phyloP scores from a whole-genome alignment of 2,888 invertebrate genomes.

The Linyphia triangularis region DNA sequence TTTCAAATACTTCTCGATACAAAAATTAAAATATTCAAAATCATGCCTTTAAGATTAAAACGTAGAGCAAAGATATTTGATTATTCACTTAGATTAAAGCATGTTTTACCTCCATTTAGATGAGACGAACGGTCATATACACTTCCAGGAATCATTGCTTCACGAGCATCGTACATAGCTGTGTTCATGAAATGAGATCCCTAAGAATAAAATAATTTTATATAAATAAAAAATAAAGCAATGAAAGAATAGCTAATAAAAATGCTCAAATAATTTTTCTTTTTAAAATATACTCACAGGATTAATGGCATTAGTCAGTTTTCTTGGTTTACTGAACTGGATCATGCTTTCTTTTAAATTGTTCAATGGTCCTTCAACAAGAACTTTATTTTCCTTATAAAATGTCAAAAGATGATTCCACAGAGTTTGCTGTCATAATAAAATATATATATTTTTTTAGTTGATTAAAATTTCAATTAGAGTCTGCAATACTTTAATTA shows the following conservation, averaged over 20 bases:
- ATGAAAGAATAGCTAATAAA: too few relatives aligned
- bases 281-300: slow-evolving; percentile 82
- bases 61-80: too few relatives aligned
- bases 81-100: too few relatives aligned
- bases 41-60: too few relatives aligned
- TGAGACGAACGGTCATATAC: slow-evolving; percentile 89
- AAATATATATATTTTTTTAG: neutral
- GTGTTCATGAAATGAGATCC: slow-evolving; percentile 98
- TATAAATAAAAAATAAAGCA: neutral
- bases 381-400: slow-evolving; percentile 97
- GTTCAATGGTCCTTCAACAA: slow-evolving; percentile 98
- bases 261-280: too few relatives aligned
- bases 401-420: slow-evolving; percentile 99
- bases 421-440: slow-evolving; percentile 87
- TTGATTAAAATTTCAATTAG: neutral
- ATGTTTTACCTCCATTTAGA: slow-evolving; percentile 79
- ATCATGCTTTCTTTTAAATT: slow-evolving; percentile 98
- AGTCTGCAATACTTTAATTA: too few relatives aligned
- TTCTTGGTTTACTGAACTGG: slow-evolving; percentile 97
- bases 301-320: slow-evolving; percentile 94
- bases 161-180: slow-evolving; percentile 97
- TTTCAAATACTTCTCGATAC: too few relatives aligned
- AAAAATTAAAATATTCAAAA: too few relatives aligned
- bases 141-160: slow-evolving; percentile 95
- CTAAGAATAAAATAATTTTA: slow-evolving; percentile 28